These are phyloP conservation scores for Coranthus polyacanthus DNA, from an alignment of 2,797 vertebrate genomes.

Conservation along the genomic window DNA sequence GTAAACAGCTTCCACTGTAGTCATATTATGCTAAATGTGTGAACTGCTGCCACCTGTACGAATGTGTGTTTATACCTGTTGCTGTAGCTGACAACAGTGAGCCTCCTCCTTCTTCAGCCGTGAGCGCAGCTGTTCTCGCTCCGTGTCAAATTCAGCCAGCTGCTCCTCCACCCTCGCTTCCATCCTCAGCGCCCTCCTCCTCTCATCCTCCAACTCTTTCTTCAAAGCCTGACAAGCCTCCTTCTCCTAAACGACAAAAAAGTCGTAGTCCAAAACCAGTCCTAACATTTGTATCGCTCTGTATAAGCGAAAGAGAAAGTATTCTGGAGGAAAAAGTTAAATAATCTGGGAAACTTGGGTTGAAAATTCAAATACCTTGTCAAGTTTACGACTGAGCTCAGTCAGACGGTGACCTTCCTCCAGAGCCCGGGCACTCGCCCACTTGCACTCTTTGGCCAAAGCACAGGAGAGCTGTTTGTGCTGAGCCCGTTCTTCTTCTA, in stretches of 20 bases:
- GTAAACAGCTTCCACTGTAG: too few relatives aligned
- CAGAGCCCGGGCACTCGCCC: constrained; percentile 90
- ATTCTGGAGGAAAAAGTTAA: not conserved
- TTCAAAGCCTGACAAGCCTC: constrained; percentile 86
- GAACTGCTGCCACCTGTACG: not conserved
- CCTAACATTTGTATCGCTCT: not conserved
- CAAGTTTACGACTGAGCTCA: constrained; percentile 88
- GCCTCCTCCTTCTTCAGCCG: constrained; percentile 94
- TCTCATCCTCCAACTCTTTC: constrained; percentile 90
- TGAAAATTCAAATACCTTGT: constrained; percentile 75
- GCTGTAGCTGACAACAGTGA: constrained; percentile 88
- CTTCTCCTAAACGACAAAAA: constrained; percentile 78
- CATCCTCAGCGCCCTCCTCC: constrained; percentile 89
- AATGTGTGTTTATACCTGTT: constrained; percentile 76
- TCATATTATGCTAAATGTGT: not conserved
- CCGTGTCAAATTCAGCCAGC: constrained; percentile 96
- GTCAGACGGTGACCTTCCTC: constrained; percentile 92
- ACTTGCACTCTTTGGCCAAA: constrained; percentile 95
- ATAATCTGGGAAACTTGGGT: not conserved
- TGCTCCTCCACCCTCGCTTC: constrained; percentile 97
- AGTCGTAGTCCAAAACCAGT: not conserved
- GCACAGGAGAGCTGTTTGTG: constrained; percentile 95
- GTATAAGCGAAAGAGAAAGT: not conserved
- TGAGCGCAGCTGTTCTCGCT: constrained; percentile 93
- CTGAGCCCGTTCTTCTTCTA: constrained; percentile 93